Base-by-base conservation (phyloP, 2,888 invertebrate species). In the Coremacera marginata region DNA sequence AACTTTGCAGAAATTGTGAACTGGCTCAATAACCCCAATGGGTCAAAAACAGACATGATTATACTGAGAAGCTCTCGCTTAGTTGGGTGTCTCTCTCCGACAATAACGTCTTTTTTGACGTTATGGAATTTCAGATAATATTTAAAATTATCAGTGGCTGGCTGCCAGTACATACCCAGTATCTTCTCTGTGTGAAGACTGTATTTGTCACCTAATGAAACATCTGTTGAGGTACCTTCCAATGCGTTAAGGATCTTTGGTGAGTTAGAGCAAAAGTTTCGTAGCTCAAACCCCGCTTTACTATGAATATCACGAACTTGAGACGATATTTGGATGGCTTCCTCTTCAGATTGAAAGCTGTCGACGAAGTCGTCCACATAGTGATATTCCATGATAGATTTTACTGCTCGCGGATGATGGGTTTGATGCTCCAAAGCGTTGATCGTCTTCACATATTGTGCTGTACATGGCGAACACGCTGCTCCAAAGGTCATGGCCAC, bases 151-250 rank as follows among this genome's bases (percentile, higher is more conserved):
- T 84, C 83, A 5, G 51, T 51, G 5, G 25, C 3, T 3, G 78
- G 49, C 22, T 82, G 77, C 83, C n/a, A n/a, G n/a, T n/a, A n/a
- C 83, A 83, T 68, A 0, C 82, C 84, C n/a, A 83, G 72, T 1
- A 80, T 73, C 49, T 27, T 55, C 25, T 22, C 70, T 25, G 25
- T 65, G 16, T n/a, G 19, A 14, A 60, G 25, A 27, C 11, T 22
- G 14, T 2, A n/a, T 14, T 25, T n/a, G 2, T 60, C 22, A 25
- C 22, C 11, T 5, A 16, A 31, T 51, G 22, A 19, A 19, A 52
- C 52, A 52, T 2, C n/a, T 19, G 8, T 52, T 37, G 51, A 27
- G 8, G 51, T 25, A 52, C 70, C 31, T 31, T 31, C 31, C 5
- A 31, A 31, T 31, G 31, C 31, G 31, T 31, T 31, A 5, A 31